phyloP scores from a whole-genome alignment of 1,140 invertebrate genomes.

The Homalodisca vitripennis region DNA sequence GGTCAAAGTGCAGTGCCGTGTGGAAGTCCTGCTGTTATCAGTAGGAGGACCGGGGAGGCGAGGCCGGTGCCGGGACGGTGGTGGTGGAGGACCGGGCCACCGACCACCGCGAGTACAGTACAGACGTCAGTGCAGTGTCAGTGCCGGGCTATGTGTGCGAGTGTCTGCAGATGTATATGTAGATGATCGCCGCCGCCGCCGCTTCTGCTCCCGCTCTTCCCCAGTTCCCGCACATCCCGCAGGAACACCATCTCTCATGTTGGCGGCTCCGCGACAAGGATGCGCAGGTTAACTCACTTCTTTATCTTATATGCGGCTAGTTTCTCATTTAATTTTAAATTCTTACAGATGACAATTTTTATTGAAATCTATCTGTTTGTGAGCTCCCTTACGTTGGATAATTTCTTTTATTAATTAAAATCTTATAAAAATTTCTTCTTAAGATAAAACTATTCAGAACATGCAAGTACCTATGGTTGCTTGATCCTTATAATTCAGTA shows the following conservation, averaged over 20 bases:
- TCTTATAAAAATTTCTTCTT: no score
- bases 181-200: not conserved
- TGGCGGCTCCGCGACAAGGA: slow-evolving; percentile 19
- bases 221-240: not conserved
- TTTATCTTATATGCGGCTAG: no score
- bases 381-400: no score
- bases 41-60: not conserved
- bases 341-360: no score
- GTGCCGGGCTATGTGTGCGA: slow-evolving; percentile 6
- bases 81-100: not conserved
- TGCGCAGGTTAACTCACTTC: slow-evolving; percentile 11
- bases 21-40: no score
- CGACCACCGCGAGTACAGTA: not conserved
- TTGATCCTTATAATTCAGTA: no score
- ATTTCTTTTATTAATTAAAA: no score
- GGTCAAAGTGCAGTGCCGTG: not conserved
- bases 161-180: not conserved
- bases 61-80: not conserved
- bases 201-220: not conserved
- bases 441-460: no score
- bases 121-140: not conserved
- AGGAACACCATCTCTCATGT: not conserved
- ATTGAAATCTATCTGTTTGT: no score
- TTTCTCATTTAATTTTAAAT: no score
- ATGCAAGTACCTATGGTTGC: no score